Evolutionary conservation across 2,797 vertebrate genomes (phyloP).

Genomic region (Nothura maculosa): DNA sequence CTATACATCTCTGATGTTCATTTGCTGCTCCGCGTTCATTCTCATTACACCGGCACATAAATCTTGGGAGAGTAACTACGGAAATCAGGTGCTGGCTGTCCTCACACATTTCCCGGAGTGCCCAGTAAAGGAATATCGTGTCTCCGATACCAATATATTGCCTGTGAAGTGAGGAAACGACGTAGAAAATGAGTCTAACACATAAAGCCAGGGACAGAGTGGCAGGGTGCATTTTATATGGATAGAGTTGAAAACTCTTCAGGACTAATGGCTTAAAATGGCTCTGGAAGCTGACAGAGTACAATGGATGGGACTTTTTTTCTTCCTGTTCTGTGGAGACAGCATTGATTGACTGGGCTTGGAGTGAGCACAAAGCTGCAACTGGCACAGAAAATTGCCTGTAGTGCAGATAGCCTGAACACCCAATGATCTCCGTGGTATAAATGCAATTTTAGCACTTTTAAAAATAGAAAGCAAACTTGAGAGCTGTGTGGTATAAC

Average conservation of each 20-base stretch:
- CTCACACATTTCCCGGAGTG: constrained; percentile 9
- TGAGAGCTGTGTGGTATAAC: background rate
- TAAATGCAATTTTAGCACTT: background rate
- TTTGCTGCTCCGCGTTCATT: background rate
- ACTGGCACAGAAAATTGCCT: background rate
- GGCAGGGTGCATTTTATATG: constrained; percentile 6
- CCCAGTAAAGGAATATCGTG: background rate
- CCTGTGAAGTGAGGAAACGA: constrained; percentile 27
- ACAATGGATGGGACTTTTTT: constrained; percentile 1
- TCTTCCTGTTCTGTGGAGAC: background rate
- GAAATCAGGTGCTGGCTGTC: constrained; percentile 18
- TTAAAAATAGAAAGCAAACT: constrained; percentile 31
- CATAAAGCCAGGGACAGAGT: background rate
- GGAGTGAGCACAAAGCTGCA: background rate
- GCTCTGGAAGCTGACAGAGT: background rate
- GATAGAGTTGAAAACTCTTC: background rate
- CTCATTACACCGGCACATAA: constrained; percentile 3
- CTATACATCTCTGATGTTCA: background rate
- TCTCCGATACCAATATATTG: background rate
- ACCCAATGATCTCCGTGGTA: background rate
- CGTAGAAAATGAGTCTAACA: background rate
- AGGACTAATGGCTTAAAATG: constrained; percentile 10
- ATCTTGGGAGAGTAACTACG: background rate
- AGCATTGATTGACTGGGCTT: constrained; percentile 2
- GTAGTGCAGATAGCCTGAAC: background rate